Evolutionary conservation across 2,113 vertebrate genomes (phyloP), one percentile per base, ranked within the genome.

Genomic region (Panthera uncia): DNA sequence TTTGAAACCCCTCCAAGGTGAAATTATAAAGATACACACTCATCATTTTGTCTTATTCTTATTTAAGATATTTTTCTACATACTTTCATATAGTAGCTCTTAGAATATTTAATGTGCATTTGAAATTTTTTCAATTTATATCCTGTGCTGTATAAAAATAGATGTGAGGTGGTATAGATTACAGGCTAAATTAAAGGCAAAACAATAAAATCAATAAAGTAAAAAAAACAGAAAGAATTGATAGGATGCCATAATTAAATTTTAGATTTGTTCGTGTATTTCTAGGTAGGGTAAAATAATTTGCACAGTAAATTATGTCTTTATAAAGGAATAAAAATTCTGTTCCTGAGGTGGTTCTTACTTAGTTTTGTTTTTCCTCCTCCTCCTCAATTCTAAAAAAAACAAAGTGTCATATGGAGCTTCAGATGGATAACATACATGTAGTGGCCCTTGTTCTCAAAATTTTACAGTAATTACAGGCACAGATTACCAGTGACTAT

Each of bases 211-310:
- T 81, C 48, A 81, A 38, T 45, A 48, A 61, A 69, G 33, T 78
- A 81, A 61, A 89, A 78, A 48, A 81, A 88, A 41, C 4, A 52
- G 27, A 84, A 90, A 94, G 41, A 84, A 33, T 29, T 80, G 45
- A 61, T 25, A 73, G 36, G 80, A 95, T 45, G 12, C 19, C n/a
- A 29, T 19, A 19, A 92, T 21, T 33, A 27, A 65, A 45, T 31
- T 36, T 91, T 92, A 89, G 65, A 86, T 90, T 89, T 76, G 23
- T 89, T 76, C 45, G 7, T 89, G 12, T 29, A 94, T 92, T 76
- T 76, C 71, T 81, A 85, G n/a, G 45, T 27, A 69, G 48, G 25
- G n/a, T 1, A 85, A 85, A 89, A 74, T 86, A 74, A 86, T 68
- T 84, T 84, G 79, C 41, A 87, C 11, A 25, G 36, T 79, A 61